Percentiles rank a stretch among this genome's conserved stretches.
Conservation (phyloP, 2,888 invertebrate genomes). For the Drosophila niveifrons region DNA sequence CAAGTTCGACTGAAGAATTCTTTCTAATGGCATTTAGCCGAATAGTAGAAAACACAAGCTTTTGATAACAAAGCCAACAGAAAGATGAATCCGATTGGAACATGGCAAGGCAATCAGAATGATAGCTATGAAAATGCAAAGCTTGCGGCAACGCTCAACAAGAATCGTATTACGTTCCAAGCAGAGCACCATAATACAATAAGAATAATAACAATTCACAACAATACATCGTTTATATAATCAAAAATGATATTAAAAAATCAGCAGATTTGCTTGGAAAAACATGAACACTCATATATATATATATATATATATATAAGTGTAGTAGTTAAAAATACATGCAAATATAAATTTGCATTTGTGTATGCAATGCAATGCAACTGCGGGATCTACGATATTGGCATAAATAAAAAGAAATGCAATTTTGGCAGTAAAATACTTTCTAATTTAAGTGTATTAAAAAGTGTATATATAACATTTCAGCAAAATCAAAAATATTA, state of each 20-base stretch:
- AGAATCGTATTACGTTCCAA: neutral
- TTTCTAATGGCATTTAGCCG: no score
- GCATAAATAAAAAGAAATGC: constrained; percentile 1
- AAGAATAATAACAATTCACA: neutral
- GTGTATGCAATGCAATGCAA: neutral
- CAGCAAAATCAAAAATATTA: neutral
- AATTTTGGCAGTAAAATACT: neutral
- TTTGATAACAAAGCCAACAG: no score
- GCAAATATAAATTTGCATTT: neutral
- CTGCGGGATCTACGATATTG: neutral
- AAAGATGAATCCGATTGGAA: no score
- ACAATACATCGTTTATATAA: constrained; percentile 8
- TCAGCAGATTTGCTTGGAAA: neutral
- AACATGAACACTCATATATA: neutral
- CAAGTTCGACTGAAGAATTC: no score
- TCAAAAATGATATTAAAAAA: constrained; percentile 1
- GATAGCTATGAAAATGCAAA: neutral
- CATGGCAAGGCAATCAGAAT: no score
- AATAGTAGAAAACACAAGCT: no score
- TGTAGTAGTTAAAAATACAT: constrained; percentile 1
- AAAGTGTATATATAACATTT: neutral
- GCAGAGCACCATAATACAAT: neutral
- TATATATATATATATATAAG: neutral
- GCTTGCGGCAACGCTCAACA: no score
- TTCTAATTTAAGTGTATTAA: neutral